Evolutionary conservation across 1,140 invertebrate species (phyloP).

Genomic region (Macrostomum lignano): DNA sequence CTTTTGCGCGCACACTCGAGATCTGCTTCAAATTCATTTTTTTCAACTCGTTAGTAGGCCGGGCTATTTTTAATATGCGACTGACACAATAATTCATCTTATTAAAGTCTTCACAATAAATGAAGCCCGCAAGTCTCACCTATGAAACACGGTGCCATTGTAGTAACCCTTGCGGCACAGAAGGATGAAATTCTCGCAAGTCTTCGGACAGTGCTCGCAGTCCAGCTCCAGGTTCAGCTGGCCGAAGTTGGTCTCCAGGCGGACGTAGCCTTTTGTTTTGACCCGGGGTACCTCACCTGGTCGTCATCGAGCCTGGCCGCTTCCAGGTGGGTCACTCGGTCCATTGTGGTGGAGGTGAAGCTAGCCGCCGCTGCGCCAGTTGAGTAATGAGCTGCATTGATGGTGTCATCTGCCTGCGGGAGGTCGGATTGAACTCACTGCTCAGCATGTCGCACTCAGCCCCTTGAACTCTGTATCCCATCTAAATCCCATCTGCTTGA

Average conservation of each 20-base stretch:
- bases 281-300: conserved; percentile 44
- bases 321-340: conserved; percentile 10
- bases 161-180: conserved; percentile 72
- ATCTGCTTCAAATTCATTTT: too few species aligned
- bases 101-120: too few species aligned
- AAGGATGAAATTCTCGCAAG: conserved; percentile 86
- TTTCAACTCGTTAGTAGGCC: too few species aligned
- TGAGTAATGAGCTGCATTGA: conserved; percentile 85
- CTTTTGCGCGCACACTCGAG: too few species aligned
- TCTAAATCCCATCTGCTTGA: too few species aligned
- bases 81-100: too few species aligned
- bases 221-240: conserved; percentile 70
- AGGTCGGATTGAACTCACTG: too few species aligned
- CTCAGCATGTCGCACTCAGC: too few species aligned
- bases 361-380: conserved; percentile 78
- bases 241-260: conserved; percentile 60
- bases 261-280: conserved; percentile 88
- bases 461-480: too few species aligned
- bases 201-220: conserved; percentile 56
- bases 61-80: too few species aligned
- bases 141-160: conserved; percentile 65
- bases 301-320: conserved; percentile 60
- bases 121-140: too few species aligned
- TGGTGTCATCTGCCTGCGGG: too few species aligned
- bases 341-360: conserved; percentile 85